These are phyloP conservation scores for Cerastis rubricosa DNA, from an alignment of 2,888 invertebrate species.

Conservation along the genomic window DNA sequence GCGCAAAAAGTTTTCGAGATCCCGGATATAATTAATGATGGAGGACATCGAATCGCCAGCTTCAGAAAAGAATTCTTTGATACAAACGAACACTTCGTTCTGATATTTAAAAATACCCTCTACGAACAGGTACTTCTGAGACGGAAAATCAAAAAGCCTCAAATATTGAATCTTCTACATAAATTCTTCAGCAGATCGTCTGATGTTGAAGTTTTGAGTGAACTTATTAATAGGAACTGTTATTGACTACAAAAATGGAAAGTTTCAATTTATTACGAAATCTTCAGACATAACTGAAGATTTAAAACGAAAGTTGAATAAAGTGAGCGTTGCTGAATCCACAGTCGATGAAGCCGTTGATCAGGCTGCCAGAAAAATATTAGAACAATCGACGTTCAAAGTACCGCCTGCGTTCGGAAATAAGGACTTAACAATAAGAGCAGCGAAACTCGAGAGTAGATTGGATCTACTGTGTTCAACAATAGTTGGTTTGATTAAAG, in stretches of 20 bases:
- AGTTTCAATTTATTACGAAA: not conserved
- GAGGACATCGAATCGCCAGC: not conserved
- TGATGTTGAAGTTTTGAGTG: not conserved
- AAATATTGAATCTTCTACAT: not conserved
- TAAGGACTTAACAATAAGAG: constrained; percentile 3
- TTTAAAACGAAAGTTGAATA: not conserved
- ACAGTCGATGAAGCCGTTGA: not conserved
- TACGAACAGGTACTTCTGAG: not conserved
- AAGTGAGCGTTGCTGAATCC: not conserved
- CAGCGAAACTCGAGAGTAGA: not conserved
- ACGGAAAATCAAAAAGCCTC: not conserved
- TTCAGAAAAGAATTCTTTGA: not conserved
- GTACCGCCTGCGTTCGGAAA: not conserved
- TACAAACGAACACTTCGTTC: not conserved
- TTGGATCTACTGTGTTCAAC: not conserved
- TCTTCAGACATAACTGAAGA: not conserved
- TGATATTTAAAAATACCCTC: not conserved
- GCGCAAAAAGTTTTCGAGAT: constrained; percentile 1
- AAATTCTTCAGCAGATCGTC: not conserved
- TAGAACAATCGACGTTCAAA: not conserved
- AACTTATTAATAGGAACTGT: constrained; percentile 8
- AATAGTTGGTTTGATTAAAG: not conserved
- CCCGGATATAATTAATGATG: not conserved
- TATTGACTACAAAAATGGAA: not conserved
- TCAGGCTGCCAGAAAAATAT: constrained; percentile 5